Evolutionary conservation across 2,888 invertebrate species (phyloP), one percentile per base, ranked within the genome.

Genomic region (Dorcus hopei): DNA sequence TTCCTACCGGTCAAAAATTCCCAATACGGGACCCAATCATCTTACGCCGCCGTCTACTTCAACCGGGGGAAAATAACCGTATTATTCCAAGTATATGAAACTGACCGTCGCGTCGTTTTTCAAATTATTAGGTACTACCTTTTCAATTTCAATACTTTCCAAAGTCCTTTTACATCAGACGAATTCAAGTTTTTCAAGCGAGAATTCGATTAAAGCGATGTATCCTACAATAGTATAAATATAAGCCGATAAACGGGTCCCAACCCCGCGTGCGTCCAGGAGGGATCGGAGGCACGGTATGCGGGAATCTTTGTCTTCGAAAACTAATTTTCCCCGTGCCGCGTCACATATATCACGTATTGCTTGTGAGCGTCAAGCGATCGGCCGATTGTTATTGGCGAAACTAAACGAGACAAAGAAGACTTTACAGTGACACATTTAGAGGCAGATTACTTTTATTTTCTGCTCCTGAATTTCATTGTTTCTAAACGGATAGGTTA

Each of bases 391-490:
- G 74, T 74, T 76, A 76, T 76, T 77, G 76, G 74, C 72, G 71
- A 71, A 69, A 68, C 68, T 69, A 70, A 73, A 73, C 74, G 76
- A 76, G 75, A 77, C 78, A 78, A 78, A 78, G 77, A 77, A 78
- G 78, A 78, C 77, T 79, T 79, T 78, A 78, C 77, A 72, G 72
- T 78, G 79, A 78, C 79, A 79, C 77, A 78, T 78, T 78, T 77
- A 77, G 73, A 77, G 75, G 74, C 74, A 74, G 79, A 79, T 79
- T 78, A 79, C 78, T 79, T 78, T 79, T 79, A 78, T 78, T 79
- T 75, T 74, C 74, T 64, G 64, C 65, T 66, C 65, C 65, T 66
- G 68, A 67, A 68, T 70, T 51, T 68, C 70, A 67, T 67, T 65
- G 67, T 63, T 65, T 65, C 67, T 50, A 65, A 57, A 61, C 59